Conservation (phyloP, 2,113 vertebrate genomes). For the Hypanus sabinus region DNA sequence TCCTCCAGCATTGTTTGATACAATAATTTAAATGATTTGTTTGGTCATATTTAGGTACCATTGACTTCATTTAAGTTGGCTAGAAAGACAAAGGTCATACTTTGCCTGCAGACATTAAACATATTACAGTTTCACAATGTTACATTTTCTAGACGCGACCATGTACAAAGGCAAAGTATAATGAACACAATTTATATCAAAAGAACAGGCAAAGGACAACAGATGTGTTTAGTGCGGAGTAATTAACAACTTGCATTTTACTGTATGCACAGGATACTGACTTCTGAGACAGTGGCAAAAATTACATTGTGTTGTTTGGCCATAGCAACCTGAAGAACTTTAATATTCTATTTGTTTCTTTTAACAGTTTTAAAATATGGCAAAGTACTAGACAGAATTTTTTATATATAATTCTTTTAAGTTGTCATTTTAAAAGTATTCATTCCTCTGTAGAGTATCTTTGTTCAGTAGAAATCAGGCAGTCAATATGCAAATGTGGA, state of each 20-base stretch:
- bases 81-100: conserved; percentile 14
- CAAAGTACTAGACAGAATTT: neutral
- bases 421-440: neutral
- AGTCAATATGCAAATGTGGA: neutral
- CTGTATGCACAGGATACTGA: neutral
- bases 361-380: conserved; percentile 11
- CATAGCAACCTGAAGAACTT: neutral
- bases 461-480: conserved; percentile 9
- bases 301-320: neutral
- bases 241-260: conserved; percentile 2
- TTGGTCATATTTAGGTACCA: conserved; percentile 7
- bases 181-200: neutral
- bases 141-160: neutral
- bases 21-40: neutral
- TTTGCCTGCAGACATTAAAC: neutral
- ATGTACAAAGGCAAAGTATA: conserved; percentile 8
- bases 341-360: neutral
- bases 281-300: neutral
- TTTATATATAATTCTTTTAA: neutral
- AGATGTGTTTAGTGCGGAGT: neutral
- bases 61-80: neutral
- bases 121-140: neutral
- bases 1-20: neutral
- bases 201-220: neutral
- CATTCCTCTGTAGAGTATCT: too few species aligned